Base-by-base conservation (phyloP, 2,113 vertebrate genomes). In the Epinephelus fuscoguttatus region DNA sequence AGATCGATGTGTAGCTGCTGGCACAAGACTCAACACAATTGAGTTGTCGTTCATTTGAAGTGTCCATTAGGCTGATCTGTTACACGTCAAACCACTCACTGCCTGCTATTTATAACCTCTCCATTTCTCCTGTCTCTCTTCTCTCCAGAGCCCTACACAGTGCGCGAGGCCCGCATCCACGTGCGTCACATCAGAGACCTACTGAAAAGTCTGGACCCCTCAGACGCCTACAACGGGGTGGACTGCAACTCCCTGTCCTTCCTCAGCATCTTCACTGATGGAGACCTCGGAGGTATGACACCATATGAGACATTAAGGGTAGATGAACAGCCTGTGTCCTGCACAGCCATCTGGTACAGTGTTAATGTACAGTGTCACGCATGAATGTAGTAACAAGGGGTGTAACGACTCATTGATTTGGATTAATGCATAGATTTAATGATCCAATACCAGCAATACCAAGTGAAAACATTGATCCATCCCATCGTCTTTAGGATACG, bases 201-300 rank as follows among this genome's bases (percentile, higher is more conserved):
- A 57, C 95, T 99, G 84, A 99, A 99, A 91, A 99, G 98, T 75
- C 95, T 99, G 75, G 98, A 99, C 90, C 98, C 98, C 0, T 99
- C 98, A 0, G 98, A 99, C 27, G 96, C 98, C 81, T 99, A 99
- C 95, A 99, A 99, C 1, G 98, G 98, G 2, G 97, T 99, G 82
- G 98, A 99, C 96, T 99, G 98, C 94, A 99, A 98, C 89, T 99
- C 98, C 0, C 73, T 99, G 75, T 99, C 98, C 27, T 99, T 99
- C 93, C 96, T 99, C 84, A 98, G 97, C 1, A 92, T 98, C 92
- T 99, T 99, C 94, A 98, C 98, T 0, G 98, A 99, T 9, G 98
- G 98, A 60, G 98, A 99, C 91, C 95, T 99, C 12, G 98, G 97
- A 97, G 98, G 98, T 99, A 95, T 0, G 62, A 37, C 14, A 5